Conservation (phyloP, 2,113 vertebrate genomes). For the Ptilonorhynchus violaceus region DNA sequence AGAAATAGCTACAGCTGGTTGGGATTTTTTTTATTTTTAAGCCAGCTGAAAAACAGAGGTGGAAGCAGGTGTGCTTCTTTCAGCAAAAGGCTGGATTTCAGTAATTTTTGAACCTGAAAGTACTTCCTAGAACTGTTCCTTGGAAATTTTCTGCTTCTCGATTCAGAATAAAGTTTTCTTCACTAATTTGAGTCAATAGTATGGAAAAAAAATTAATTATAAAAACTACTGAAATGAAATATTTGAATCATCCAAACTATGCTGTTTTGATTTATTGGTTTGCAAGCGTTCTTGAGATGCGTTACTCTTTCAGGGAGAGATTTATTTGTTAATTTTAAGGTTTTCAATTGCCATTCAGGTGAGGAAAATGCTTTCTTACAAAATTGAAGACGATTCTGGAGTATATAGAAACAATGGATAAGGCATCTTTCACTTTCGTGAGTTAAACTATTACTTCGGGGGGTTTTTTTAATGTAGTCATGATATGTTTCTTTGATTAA, state of each 20-base stretch:
- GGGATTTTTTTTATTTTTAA: background rate
- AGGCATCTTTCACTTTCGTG: background rate
- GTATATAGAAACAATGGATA: background rate
- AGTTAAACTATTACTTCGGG: background rate
- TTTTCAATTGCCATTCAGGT: background rate
- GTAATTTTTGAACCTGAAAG: background rate
- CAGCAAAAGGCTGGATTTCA: background rate
- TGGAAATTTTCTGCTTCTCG: background rate
- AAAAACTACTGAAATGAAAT: background rate
- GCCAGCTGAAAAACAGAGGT: background rate
- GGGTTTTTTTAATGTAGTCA: too few relatives aligned
- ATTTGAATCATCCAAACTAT: background rate
- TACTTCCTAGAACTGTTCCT: background rate
- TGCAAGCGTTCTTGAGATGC: background rate
- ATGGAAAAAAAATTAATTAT: background rate
- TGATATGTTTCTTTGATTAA: background rate
- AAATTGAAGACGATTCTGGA: background rate
- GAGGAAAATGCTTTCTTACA: background rate
- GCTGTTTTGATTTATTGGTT: background rate
- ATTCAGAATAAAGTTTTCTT: background rate
- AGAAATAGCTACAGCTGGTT: background rate
- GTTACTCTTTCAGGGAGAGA: background rate
- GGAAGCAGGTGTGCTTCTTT: background rate
- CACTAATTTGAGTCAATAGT: background rate
- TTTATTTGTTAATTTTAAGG: background rate